These are phyloP conservation scores for Gymnorhina tibicen DNA, from an alignment of 2,113 vertebrate species.

Conservation along the genomic window DNA sequence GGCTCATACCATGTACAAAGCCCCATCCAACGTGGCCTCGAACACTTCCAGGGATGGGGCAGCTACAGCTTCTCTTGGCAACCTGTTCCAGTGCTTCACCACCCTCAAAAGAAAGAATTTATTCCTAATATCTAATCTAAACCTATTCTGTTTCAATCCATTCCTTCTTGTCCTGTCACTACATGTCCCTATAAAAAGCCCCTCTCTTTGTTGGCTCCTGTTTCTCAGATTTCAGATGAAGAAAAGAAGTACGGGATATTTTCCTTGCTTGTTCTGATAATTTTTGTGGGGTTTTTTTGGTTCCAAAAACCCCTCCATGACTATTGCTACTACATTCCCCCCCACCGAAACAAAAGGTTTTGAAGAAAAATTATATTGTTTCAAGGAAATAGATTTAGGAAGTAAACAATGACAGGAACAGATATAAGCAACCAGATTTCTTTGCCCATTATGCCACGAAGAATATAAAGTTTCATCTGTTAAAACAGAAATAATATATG, in stretches of 20 bases:
- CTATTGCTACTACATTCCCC: background rate
- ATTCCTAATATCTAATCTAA: background rate
- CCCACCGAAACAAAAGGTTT: fast-evolving
- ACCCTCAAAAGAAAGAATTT: background rate
- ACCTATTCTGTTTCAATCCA: background rate
- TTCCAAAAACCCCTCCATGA: fast-evolving
- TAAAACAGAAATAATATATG: background rate
- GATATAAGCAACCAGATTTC: background rate
- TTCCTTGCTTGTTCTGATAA: background rate
- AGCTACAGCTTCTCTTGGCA: background rate
- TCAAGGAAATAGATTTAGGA: background rate
- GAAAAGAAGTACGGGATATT: background rate
- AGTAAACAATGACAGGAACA: background rate
- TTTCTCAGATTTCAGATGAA: background rate
- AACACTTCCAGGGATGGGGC: background rate
- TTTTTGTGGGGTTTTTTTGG: fast-evolving
- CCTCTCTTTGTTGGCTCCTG: background rate
- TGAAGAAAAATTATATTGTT: background rate
- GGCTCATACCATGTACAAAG: background rate
- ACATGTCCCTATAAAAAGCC: background rate
- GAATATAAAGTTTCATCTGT: background rate
- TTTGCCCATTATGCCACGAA: background rate
- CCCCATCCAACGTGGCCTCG: too few species aligned
- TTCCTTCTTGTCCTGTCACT: background rate
- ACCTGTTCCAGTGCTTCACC: background rate